Evolutionary conservation across 2,113 vertebrate genomes (phyloP).

Genomic region (Thomomys bottae): DNA sequence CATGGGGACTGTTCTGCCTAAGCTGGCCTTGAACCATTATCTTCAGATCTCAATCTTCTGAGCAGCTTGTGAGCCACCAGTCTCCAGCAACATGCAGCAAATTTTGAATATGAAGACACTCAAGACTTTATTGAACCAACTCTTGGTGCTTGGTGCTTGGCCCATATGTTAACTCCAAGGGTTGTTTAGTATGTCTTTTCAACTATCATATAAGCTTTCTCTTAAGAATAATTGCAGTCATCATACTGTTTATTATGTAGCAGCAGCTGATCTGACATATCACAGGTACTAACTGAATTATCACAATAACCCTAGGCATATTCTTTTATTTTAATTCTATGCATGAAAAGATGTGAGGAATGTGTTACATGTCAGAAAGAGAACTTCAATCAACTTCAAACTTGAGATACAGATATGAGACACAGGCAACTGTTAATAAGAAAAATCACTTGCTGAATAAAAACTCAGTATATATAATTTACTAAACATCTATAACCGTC

Average conservation of each 20-base stretch:
- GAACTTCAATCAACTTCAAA: constrained; percentile 43
- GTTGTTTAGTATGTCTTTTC: constrained; percentile 3
- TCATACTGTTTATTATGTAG: neutral
- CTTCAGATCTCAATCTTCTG: too few species aligned
- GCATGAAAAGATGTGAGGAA: constrained; percentile 28
- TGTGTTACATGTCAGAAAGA: neutral
- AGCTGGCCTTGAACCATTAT: too few species aligned
- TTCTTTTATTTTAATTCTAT: constrained; percentile 37
- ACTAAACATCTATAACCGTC: neutral
- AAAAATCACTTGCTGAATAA: neutral
- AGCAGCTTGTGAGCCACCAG: too few species aligned
- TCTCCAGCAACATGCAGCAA: neutral
- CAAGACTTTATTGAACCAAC: neutral
- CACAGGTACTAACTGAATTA: neutral
- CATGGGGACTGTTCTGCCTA: too few species aligned
- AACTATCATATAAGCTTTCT: neutral
- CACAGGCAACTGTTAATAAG: neutral
- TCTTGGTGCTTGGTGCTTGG: neutral
- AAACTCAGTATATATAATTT: neutral
- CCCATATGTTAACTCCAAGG: neutral
- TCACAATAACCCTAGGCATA: neutral
- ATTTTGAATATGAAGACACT: neutral
- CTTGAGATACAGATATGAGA: neutral
- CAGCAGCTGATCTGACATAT: neutral
- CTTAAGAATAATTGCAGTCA: neutral